Evolutionary conservation across 2,888 invertebrate species (phyloP).

Genomic region (Melieria omissa): DNA sequence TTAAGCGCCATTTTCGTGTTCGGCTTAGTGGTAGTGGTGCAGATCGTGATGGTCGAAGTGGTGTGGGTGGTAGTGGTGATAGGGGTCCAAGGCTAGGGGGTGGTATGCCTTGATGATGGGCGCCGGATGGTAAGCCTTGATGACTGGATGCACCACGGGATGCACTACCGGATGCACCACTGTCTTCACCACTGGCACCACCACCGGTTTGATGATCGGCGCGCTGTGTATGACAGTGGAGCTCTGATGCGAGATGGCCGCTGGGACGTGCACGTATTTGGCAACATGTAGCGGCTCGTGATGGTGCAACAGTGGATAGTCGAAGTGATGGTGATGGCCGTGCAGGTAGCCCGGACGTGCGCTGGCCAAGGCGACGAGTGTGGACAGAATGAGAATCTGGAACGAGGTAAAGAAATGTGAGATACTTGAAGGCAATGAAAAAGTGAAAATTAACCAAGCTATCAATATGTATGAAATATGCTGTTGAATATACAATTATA

Average conservation of each 20-base stretch:
- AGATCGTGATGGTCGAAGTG: constrained; percentile 52
- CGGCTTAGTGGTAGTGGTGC: constrained; percentile 50
- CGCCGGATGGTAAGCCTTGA: constrained; percentile 61
- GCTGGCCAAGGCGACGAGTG: constrained; percentile 47
- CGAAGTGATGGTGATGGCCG: constrained; percentile 56
- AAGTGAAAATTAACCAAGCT: neutral
- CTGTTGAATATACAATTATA: too few species aligned
- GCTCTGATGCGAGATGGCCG: constrained; percentile 64
- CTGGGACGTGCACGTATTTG: constrained; percentile 60
- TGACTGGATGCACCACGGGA: constrained; percentile 59
- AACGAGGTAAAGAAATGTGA: neutral
- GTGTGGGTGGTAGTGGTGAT: constrained; percentile 57
- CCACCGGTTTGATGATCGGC: constrained; percentile 60
- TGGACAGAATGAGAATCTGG: constrained; percentile 49
- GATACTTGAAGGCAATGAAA: neutral
- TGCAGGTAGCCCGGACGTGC: constrained; percentile 64
- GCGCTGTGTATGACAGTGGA: constrained; percentile 62
- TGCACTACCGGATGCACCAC: constrained; percentile 62
- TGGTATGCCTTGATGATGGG: constrained; percentile 61
- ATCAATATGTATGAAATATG: neutral
- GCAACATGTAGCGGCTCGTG: constrained; percentile 58
- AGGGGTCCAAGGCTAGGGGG: constrained; percentile 50
- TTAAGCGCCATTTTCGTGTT: constrained; percentile 5
- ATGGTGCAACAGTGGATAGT: constrained; percentile 46
- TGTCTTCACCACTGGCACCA: constrained; percentile 62